Evolutionary conservation across 2,113 vertebrate species (phyloP).

Genomic region (Columba livia): DNA sequence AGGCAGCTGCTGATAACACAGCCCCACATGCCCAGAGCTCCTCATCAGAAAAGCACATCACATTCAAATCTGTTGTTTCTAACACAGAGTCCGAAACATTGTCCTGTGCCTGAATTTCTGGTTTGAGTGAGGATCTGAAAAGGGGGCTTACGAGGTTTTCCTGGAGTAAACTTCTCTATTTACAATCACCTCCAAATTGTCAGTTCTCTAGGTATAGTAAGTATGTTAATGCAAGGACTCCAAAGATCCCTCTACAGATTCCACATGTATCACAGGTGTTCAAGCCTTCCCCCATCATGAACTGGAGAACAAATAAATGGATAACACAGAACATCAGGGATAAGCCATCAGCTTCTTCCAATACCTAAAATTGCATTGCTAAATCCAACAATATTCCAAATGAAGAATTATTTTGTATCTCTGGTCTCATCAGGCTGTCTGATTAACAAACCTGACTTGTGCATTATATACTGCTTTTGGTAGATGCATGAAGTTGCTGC

Average conservation of each 20-base stretch:
- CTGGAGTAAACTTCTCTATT: not conserved
- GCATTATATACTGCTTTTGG: not conserved
- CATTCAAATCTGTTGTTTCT: not conserved
- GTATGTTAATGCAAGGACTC: not conserved
- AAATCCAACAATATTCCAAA: not conserved
- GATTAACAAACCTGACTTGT: not conserved
- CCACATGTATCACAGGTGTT: rapidly evolving
- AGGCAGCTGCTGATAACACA: not conserved
- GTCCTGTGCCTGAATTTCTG: rapidly evolving
- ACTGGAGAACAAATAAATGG: not conserved
- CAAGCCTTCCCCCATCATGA: not conserved
- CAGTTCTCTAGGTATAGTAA: not conserved
- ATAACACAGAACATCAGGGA: not conserved
- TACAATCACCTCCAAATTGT: not conserved
- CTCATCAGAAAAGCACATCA: not conserved
- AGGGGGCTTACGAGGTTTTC: not conserved
- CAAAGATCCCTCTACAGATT: not conserved
- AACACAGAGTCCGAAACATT: not conserved
- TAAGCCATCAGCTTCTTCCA: not conserved
- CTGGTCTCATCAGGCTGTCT: not conserved
- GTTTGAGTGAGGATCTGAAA: not conserved
- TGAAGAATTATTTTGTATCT: not conserved
- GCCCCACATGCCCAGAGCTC: not conserved
- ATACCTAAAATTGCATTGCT: not conserved
- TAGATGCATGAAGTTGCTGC: not conserved